Conservation (phyloP, 92 coral and sea anemone genomes). For the Porites lobata region DNA sequence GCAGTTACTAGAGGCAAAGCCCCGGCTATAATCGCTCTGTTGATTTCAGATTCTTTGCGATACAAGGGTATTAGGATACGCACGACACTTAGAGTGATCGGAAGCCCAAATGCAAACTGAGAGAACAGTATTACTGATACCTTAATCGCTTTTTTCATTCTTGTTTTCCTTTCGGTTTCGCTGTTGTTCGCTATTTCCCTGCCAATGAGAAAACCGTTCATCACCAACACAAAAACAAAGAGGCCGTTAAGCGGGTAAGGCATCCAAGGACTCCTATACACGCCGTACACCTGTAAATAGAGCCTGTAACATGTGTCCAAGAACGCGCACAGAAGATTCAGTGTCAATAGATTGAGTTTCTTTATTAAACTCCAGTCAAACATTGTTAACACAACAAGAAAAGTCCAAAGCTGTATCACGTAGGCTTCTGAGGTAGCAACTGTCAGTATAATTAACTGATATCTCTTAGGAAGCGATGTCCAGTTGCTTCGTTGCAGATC, state of each 20-base stretch:
- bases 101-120: slow-evolving; percentile 45
- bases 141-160: background rate
- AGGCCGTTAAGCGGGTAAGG: slow-evolving; percentile 49
- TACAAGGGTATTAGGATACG: background rate
- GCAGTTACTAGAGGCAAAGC: slow-evolving; percentile 33
- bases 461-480: too few species aligned
- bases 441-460: too few species aligned
- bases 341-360: slow-evolving; percentile 35
- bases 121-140: slow-evolving; percentile 29
- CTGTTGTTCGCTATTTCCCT: too few species aligned
- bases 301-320: slow-evolving; percentile 62
- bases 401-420: too few species aligned
- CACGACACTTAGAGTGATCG: slow-evolving; percentile 10
- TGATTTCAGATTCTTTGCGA: background rate
- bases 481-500: too few species aligned
- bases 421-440: too few species aligned
- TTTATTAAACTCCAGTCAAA: too few species aligned
- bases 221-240: slow-evolving; percentile 14
- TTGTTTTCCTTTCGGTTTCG: background rate
- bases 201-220: too few species aligned
- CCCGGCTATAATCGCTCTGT: slow-evolving; percentile 13
- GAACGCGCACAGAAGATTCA: slow-evolving; percentile 64
- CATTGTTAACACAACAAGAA: too few species aligned
- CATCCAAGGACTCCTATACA: slow-evolving; percentile 64
- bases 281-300: slow-evolving; percentile 54